Base-by-base conservation (phyloP, 37 sponge, comb jelly and placozoan genomes). In the Aphrocallistes beatrix region DNA sequence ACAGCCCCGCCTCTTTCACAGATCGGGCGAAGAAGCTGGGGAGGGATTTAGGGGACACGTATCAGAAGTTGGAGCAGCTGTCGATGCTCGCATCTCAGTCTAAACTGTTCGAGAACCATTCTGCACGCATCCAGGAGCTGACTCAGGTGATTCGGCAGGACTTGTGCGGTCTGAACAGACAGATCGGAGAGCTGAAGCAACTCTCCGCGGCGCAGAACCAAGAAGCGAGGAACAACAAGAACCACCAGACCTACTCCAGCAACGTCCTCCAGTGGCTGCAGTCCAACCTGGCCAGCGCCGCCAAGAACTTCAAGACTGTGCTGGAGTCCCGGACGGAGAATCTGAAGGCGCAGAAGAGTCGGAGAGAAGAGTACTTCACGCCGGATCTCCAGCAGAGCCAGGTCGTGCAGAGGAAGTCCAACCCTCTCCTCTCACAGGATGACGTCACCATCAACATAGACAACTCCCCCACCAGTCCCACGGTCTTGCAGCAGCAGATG, bases 281-380 rank as follows among this genome's bases (percentile, higher is more conserved):
- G 94, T 85, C 92, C 25, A 90, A 91, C 49, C 86, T 98, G 38
- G 99, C 91, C 0, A 86, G 85, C 50, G 92, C 92, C 48, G 93
- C 99, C 0, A 82, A 88, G 40, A 91, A 93, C 83, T 98, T 98
- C 87, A 98, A 98, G 82, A 83, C 89, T 51, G 96, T 98, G 19
- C 84, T 98, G 75, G 95, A 93, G 37, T 82, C 87, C 48, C 91
- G 96, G 69, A 95, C 96, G 83, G 96, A 95, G 96, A 93, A 90
- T 37, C 81, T 96, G 47, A 93, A 93, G 83, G 89, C 89, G 38
- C 96, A 96, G 91, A 93, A 96, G 81, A 86, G 92, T 38, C 39
- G 94, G 21, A 51, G 96, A 34, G 96, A 93, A 30, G 88, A 96
- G 84, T 96, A 93, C 84, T 94, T 60, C 34, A 60, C 60, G 17